Conservation (phyloP, 2,113 vertebrate genomes). For the Boulengeromyrus knoepffleri region DNA sequence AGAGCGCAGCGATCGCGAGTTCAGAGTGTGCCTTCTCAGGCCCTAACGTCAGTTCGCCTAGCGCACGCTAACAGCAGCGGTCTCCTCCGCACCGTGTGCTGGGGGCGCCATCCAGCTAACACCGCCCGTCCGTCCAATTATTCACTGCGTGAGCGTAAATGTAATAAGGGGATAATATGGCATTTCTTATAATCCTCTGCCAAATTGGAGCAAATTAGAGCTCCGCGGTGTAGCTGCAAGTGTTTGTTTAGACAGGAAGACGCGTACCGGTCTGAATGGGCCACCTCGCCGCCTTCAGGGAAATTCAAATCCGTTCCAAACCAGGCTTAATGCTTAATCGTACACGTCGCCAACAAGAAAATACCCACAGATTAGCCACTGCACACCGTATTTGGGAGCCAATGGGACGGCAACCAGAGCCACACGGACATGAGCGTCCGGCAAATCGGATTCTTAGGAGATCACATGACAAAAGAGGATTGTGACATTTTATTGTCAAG, state of each 20-base stretch:
- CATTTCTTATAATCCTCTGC: constrained; percentile 65
- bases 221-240: constrained; percentile 19
- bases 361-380: background rate
- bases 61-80: background rate
- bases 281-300: background rate
- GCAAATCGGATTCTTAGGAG: background rate
- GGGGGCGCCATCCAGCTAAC: constrained; percentile 36
- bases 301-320: background rate
- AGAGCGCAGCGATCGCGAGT: constrained; percentile 5
- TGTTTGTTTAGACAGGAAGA: constrained; percentile 35
- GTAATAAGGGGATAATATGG: constrained; percentile 64
- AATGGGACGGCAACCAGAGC: background rate
- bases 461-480: background rate
- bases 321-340: background rate
- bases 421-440: background rate
- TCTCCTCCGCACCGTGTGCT: constrained; percentile 55
- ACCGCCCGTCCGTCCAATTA: constrained; percentile 51
- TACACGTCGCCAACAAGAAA: background rate
- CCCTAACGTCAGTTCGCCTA: background rate
- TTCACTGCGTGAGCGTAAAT: constrained; percentile 65
- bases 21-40: constrained; percentile 8
- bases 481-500: background rate
- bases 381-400: background rate
- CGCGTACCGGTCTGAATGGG: background rate
- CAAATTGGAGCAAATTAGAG: constrained; percentile 59